phyloP scores from a whole-genome alignment of 2,888 invertebrate species.

The Tanytarsus gracilentus region DNA sequence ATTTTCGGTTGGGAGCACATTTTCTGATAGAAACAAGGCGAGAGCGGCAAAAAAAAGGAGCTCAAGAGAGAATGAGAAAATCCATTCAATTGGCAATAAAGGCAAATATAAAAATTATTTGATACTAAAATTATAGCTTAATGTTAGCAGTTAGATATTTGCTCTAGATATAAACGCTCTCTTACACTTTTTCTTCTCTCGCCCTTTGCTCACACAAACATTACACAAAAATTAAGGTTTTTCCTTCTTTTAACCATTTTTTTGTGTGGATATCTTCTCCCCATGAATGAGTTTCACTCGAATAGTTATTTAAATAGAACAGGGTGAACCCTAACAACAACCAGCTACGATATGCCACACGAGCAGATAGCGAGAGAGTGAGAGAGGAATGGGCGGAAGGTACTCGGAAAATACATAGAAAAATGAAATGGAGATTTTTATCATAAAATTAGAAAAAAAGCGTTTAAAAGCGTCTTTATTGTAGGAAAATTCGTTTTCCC shows the following conservation, averaged over 20 bases:
- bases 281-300: not conserved
- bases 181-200: too few relatives aligned
- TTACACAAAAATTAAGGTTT: constrained; percentile 28
- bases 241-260: not conserved
- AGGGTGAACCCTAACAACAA: not conserved
- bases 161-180: constrained; percentile 14
- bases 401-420: not conserved
- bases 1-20: constrained; percentile 9
- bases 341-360: too few relatives aligned
- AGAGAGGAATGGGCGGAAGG: not conserved
- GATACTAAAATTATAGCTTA: constrained; percentile 29
- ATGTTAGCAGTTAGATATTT: constrained; percentile 24
- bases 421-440: constrained; percentile 21
- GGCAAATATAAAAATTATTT: constrained; percentile 29
- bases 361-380: not conserved
- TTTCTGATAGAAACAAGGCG: not conserved
- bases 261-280: not conserved
- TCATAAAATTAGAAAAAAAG: constrained; percentile 29
- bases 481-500: constrained; percentile 8
- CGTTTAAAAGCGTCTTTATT: constrained; percentile 29
- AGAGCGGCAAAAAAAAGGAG: not conserved
- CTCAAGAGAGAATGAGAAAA: constrained; percentile 4
- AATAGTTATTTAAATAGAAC: constrained; percentile 27
- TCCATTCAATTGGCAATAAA: constrained; percentile 29
- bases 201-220: constrained; percentile 8